Conservation (phyloP, 2,797 vertebrate species). For the Acipenser ruthenus region DNA sequence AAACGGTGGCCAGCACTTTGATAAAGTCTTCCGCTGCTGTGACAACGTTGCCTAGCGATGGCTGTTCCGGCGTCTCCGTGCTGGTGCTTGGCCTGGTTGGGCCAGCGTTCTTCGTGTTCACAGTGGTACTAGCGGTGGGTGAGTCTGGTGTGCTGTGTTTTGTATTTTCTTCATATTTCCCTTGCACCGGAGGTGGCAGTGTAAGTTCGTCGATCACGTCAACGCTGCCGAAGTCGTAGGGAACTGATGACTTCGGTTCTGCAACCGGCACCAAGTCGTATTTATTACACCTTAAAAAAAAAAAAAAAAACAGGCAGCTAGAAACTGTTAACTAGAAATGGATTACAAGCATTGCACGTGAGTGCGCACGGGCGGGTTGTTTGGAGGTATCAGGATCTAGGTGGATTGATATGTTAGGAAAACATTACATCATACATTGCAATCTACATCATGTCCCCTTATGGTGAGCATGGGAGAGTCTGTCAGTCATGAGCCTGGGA, state of each 20-base stretch:
- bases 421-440: too few relatives aligned
- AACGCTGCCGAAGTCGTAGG: constrained; percentile 73
- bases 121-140: background rate
- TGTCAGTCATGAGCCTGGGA: too few relatives aligned
- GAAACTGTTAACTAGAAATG: too few relatives aligned
- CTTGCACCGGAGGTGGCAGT: constrained; percentile 34
- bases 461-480: too few relatives aligned
- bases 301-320: background rate
- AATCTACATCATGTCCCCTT: too few relatives aligned
- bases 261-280: constrained; percentile 72
- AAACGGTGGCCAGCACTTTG: constrained; percentile 68
- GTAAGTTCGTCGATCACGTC: constrained; percentile 66
- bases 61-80: constrained; percentile 35
- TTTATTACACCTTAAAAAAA: constrained; percentile 64
- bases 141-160: too few relatives aligned
- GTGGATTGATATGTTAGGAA: too few relatives aligned
- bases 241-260: constrained; percentile 63
- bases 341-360: too few relatives aligned
- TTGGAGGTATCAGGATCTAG: too few relatives aligned
- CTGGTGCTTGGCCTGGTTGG: constrained; percentile 20
- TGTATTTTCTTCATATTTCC: background rate
- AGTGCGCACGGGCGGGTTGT: too few relatives aligned
- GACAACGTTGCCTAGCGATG: constrained; percentile 53
- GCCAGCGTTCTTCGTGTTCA: background rate
- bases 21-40: constrained; percentile 59